phyloP scores from a whole-genome alignment of 2,797 vertebrate species.

The Characodon lateralis region DNA sequence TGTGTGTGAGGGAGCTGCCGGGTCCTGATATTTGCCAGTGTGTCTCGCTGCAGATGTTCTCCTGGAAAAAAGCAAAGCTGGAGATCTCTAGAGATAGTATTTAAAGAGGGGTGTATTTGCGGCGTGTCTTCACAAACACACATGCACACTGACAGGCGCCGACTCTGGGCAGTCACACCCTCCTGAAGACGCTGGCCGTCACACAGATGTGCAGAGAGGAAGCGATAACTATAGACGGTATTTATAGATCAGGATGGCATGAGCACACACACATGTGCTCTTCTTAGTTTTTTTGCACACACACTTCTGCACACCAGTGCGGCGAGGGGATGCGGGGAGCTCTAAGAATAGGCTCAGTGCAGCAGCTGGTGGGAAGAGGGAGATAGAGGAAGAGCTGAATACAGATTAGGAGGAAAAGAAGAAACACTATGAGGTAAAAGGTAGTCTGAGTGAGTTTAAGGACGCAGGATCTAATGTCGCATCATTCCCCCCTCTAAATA shows the following conservation, averaged over 20 bases:
- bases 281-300: slow-evolving; percentile 1
- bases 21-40: slow-evolving; percentile 56
- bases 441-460: slow-evolving; percentile 19
- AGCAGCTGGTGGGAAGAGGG: slow-evolving; percentile 47
- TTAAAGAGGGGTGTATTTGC: slow-evolving; percentile 64
- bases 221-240: slow-evolving; percentile 70
- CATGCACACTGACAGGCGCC: slow-evolving; percentile 8
- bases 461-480: slow-evolving; percentile 31
- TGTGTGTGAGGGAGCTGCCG: slow-evolving; percentile 21
- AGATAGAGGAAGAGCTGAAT: slow-evolving; percentile 52
- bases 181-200: slow-evolving; percentile 56
- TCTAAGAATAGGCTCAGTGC: slow-evolving; percentile 73
- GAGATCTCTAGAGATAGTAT: slow-evolving; percentile 66
- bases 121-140: slow-evolving; percentile 20
- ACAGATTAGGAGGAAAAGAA: slow-evolving; percentile 53
- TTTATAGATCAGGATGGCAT: slow-evolving; percentile 67
- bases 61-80: slow-evolving; percentile 48
- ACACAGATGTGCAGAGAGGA: slow-evolving; percentile 74
- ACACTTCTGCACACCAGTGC: slow-evolving; percentile 35
- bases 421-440: slow-evolving; percentile 28
- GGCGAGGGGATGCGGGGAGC: slow-evolving; percentile 56
- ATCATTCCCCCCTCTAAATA: slow-evolving; percentile 41
- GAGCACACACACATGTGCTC: slow-evolving; percentile 9
- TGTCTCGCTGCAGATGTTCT: slow-evolving; percentile 68
- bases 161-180: slow-evolving; percentile 54